Evolutionary conservation across 2,888 invertebrate genomes (phyloP), one percentile per base, ranked within the genome.

Genomic region (Thalpophila matura): DNA sequence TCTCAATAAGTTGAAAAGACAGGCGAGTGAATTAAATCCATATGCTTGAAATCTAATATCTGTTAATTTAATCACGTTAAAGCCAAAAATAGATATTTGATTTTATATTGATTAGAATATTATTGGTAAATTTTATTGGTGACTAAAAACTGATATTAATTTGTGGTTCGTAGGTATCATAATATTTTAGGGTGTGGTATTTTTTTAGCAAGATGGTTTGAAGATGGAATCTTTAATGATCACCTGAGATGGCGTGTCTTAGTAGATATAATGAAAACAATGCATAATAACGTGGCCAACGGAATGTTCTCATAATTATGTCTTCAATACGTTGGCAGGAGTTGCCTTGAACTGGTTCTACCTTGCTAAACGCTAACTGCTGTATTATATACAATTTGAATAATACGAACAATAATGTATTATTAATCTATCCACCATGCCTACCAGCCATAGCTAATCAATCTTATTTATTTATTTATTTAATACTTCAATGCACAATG

Each of bases 1-100:
- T 58, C 70, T 74, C 46, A 65, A 70, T 74, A 57, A 64, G 14
- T 56, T 31, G 51, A 47, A 43, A 26, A 49, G 55, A 51, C 47
- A 56, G 56, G 4, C 18, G 18, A 47, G 60, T 53, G 26, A 46
- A 61, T 45, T 26, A 49, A 16, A 31, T 60, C 43, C 31, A 35
- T 43, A 31, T 31, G 35, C 49, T 56, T 53, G 55, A 61, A 71
- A 73, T 53, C 38, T 38, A 43, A 67, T 70, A 66, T 53, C 61
- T 49, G 73, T 66, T 61, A 47, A 55, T 65, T 47, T 47, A 56
- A 61, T 67, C 29, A 49, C 6, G 10, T 7, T 24, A 22, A 26
- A 37, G 10, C 3, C 14, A 14, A 47, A 53, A n/a, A 22, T 27
- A 9, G 10, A 31, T 26, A 47, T 33, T 29, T 6, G 10, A 16